A percentile compares a stretch with the other conserved stretches of the same genome.
These are phyloP conservation scores for Eristalis pertinax DNA, from an alignment of 2,888 invertebrate species.

Conservation along the genomic window DNA sequence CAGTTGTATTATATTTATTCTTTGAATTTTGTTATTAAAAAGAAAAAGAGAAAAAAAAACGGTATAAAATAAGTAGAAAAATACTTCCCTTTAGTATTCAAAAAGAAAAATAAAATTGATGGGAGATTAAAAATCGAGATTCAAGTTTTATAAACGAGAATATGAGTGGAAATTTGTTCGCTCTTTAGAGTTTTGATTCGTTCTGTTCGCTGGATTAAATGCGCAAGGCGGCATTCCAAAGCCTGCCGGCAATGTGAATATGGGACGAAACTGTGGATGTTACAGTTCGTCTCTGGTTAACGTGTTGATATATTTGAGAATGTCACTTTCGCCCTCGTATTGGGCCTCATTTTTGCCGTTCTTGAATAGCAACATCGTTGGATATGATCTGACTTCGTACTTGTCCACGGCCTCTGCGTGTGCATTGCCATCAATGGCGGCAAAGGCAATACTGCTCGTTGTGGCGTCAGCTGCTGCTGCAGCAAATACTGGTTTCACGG, in stretches of 20 bases:
- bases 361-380: constrained; percentile 85
- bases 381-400: constrained; percentile 85
- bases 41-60: constrained; percentile 1
- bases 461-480: constrained; percentile 81
- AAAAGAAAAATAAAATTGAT: not conserved
- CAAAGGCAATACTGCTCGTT: constrained; percentile 24
- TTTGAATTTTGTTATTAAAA: constrained; percentile 19
- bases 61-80: constrained; percentile 50
- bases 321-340: constrained; percentile 79
- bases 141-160: not conserved
- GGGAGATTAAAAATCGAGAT: not conserved
- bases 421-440: constrained; percentile 86
- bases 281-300: constrained; percentile 56
- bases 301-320: constrained; percentile 76
- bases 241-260: not conserved
- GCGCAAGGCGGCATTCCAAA: constrained; percentile 20
- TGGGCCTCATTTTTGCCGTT: not conserved
- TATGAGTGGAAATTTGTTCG: not conserved
- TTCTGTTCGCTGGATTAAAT: constrained; percentile 18
- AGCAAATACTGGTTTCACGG: constrained; percentile 86
- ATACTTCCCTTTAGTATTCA: constrained; percentile 14
- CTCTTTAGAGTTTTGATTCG: not conserved
- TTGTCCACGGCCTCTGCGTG: constrained; percentile 84
- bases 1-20: constrained; percentile 18
- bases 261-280: not conserved